Conservation (phyloP, 2,113 vertebrate genomes). For the Xyrauchen texanus region DNA sequence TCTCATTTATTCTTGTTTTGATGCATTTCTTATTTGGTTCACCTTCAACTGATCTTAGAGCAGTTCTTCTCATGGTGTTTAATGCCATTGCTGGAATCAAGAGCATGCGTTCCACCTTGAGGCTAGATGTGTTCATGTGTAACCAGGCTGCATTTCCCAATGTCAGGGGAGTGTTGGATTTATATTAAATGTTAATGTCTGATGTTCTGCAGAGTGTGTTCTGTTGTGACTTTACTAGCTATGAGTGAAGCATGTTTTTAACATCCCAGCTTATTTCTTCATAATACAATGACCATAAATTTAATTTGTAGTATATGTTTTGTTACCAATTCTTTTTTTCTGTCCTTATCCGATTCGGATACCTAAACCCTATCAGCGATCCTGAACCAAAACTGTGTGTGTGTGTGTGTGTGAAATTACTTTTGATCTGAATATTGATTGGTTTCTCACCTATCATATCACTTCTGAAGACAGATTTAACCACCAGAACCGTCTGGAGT, state of each 20-base stretch:
- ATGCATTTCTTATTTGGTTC: not conserved
- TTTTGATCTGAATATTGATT: too few species aligned
- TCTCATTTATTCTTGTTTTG: not conserved
- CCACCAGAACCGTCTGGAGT: too few species aligned
- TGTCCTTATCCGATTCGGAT: too few species aligned
- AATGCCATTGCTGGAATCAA: conserved; percentile 21
- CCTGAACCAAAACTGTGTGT: too few species aligned
- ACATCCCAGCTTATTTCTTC: not conserved
- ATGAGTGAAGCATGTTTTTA: conserved; percentile 23
- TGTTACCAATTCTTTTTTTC: too few species aligned
- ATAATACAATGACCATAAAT: not conserved
- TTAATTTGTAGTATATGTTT: too few species aligned
- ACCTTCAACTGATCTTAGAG: conserved; percentile 16
- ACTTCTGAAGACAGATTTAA: too few species aligned
- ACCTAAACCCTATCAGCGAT: too few species aligned
- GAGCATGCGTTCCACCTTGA: conserved; percentile 29
- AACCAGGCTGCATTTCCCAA: not conserved
- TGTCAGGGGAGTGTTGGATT: conserved; percentile 4
- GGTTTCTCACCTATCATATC: too few species aligned
- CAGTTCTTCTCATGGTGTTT: conserved; percentile 39
- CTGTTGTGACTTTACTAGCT: conserved; percentile 39
- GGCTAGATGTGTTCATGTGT: conserved; percentile 25
- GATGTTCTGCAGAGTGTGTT: conserved; percentile 23
- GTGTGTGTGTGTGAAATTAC: too few species aligned
- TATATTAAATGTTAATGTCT: conserved; percentile 24